Base-by-base conservation (phyloP, 2,888 invertebrate genomes). In the Papilio elwesi region DNA sequence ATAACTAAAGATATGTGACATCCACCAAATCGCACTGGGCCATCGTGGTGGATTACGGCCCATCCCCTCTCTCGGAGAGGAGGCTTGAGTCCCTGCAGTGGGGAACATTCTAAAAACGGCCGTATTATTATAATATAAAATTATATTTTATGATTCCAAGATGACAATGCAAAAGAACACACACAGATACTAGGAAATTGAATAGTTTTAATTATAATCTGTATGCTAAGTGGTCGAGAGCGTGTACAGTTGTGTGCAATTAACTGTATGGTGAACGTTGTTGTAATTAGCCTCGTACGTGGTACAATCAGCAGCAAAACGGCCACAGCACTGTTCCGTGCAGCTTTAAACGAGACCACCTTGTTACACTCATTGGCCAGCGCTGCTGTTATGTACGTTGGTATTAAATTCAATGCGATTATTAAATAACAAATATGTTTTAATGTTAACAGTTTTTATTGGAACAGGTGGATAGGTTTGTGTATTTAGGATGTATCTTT, bases 251-350 rank as follows among this genome's bases (percentile, higher is more conserved):
- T 11, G 53, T 11, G 26, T 55, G 16, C 53, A 55, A 55, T 55
- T 55, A 55, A 55, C 53, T 55, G 43, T 43, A 55, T 26, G 16
- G 53, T 55, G 53, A 10, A 55, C 15, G 53, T 55, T 55, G 53
- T 55, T 16, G 53, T 55, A 55, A 55, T 55, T 55, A 55, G 53
- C 53, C 15, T 55, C 16, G 53, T 55, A 43, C 43, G 16, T 26
- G 16, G 53, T 55, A 55, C 53, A 55, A 16, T 55, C 53, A 55
- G 53, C 53, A 55, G 9, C 53, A 67, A 64, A 66, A 59, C 57
- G 57, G 68, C 68, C 9, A 16, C 68, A 49, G 57, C 26, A 68
- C n/a, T 55, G 49, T 48, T 53, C 53, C 38, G 43, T 51, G 12
- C 53, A 38, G 67, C 53, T 47, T 51, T 66, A 68, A 57, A 57